Conservation (phyloP, 2,113 vertebrate species). For the Dascyllus trimaculatus region DNA sequence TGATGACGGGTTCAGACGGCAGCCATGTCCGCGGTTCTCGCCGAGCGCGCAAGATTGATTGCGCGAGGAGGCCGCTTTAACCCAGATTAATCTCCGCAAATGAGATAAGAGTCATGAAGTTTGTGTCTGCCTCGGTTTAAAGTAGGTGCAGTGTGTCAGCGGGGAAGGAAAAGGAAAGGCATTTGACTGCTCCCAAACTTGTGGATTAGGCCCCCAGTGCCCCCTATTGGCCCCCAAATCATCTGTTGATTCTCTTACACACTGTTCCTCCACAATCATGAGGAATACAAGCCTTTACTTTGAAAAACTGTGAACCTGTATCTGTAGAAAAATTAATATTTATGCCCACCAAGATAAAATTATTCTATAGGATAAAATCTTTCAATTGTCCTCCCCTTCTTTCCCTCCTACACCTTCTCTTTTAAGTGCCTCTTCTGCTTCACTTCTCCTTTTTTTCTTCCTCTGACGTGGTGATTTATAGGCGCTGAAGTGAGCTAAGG, state of each 20-base stretch:
- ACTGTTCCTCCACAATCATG: constrained; percentile 50
- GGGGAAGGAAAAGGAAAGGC: constrained; percentile 32
- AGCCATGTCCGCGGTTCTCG: constrained; percentile 43
- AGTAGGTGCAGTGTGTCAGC: constrained; percentile 18
- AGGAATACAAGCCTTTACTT: constrained; percentile 14
- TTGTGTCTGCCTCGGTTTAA: constrained; percentile 43
- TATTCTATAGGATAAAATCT: background rate
- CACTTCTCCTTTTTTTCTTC: background rate
- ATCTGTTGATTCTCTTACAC: constrained; percentile 72
- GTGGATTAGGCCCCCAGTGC: constrained; percentile 83
- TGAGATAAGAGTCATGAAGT: constrained; percentile 46
- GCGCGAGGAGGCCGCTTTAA: constrained; percentile 52
- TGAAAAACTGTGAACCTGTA: constrained; percentile 23
- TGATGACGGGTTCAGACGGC: constrained; percentile 68
- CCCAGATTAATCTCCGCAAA: constrained; percentile 58
- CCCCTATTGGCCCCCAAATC: constrained; percentile 85
- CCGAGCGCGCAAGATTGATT: constrained; percentile 61
- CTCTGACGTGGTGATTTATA: constrained; percentile 34
- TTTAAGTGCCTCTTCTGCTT: background rate
- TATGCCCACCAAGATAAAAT: background rate
- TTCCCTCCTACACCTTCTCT: background rate
- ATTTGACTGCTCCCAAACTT: constrained; percentile 54
- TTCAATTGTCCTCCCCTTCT: background rate
- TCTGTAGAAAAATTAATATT: background rate
- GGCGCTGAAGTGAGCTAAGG: constrained; percentile 40